Evolutionary conservation across 2,888 invertebrate genomes (phyloP), one percentile per base, ranked within the genome.

Genomic region (Drosophila mimetica): DNA sequence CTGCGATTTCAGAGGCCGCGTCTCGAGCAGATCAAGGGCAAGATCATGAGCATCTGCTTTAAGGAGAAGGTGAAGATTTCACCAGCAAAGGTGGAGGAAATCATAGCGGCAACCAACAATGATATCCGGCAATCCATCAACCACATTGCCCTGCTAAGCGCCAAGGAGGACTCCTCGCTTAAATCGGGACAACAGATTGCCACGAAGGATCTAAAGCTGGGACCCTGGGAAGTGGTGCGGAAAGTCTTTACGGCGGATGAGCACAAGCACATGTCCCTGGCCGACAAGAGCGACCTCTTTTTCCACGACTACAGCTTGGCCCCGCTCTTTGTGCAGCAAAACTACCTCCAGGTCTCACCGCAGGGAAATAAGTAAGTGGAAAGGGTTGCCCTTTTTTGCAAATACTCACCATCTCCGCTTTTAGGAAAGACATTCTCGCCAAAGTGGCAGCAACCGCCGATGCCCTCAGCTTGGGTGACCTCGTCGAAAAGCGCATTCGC

Each of bases 311-410:
- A 99, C 92, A 97, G 95, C 86, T 94, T 99, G 74, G 95, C 96
- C n/a, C 97, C 99, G 1, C 93, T 99, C 13, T 99, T 99, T 92
- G 98, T 99, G 0, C 98, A 99, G 87, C 99, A 99, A 91, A 99
- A 99, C 92, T 99, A 99, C 92, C 92, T 97, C 16, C 93, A 93
- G 75, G 97, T 97, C 1, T 91, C 92, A n/a, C 97, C 98, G 0
- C 93, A 94, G 65, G 95, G 94, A 64, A 94, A 95, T 25, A 95
- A 94, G 95, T 96, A 92, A 91, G 92, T 5, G 4, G 7, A 1
- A 9, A 2, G 7, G 2, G 6, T 8, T 1, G 14, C 8, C 2
- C 8, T 8, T 8, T 36, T 91, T 59, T 2, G 8, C 20, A 20
- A 22, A 7, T 34, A 13, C 11, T 22, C 1, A 42, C 9, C n/a